A percentile compares a stretch with the other conserved stretches of the same genome.
These are phyloP conservation scores for Aporrectodea caliginosa DNA, from an alignment of 1,140 invertebrate genomes.

Conservation along the genomic window DNA sequence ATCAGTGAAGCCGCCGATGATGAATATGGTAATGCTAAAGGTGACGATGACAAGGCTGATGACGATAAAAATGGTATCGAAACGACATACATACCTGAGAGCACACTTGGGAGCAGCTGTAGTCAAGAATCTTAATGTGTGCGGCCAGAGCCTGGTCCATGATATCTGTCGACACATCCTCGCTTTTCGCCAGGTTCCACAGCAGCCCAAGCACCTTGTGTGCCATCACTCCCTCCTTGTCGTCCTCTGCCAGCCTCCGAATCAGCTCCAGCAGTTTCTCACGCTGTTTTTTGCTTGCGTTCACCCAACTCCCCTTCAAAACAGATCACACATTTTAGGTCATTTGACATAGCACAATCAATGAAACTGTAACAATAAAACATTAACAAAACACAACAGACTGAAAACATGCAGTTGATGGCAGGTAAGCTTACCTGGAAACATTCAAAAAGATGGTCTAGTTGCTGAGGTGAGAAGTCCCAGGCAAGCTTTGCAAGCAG, in stretches of 20 bases:
- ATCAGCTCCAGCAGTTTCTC: slow-evolving; percentile 94
- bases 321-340: not conserved
- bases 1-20: too few species aligned
- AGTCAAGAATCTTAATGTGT: slow-evolving; percentile 96
- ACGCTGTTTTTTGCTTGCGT: slow-evolving; percentile 90
- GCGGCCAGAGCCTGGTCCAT: slow-evolving; percentile 93
- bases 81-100: not conserved
- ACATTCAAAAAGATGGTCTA: slow-evolving; percentile 95
- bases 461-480: slow-evolving; percentile 95
- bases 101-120: slow-evolving; percentile 79
- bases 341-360: too few species aligned
- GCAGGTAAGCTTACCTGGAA: slow-evolving; percentile 70
- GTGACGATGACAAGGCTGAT: too few species aligned
- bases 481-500: slow-evolving; percentile 92
- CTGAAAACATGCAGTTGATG: not conserved
- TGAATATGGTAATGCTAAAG: too few species aligned
- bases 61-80: not conserved
- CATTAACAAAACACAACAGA: not conserved
- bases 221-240: slow-evolving; percentile 98
- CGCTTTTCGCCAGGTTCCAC: slow-evolving; percentile 94
- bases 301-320: slow-evolving; percentile 82
- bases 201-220: slow-evolving; percentile 94
- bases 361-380: not conserved
- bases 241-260: slow-evolving; percentile 88
- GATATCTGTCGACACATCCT: slow-evolving; percentile 93